Base-by-base conservation (phyloP, 2,888 invertebrate genomes). In the Heteromyza rotundicornis region DNA sequence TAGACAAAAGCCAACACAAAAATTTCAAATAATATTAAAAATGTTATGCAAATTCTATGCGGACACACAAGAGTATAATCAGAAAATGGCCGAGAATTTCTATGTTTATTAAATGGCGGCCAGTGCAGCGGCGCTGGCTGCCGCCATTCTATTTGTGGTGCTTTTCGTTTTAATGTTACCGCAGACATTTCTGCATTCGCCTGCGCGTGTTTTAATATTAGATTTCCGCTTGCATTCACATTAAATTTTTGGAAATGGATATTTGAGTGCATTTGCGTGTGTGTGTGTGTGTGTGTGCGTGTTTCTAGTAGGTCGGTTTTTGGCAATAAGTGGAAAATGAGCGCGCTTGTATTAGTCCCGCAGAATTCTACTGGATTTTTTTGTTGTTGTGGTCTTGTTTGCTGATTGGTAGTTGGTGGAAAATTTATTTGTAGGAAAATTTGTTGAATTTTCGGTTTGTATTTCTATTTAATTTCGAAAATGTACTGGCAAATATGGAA, bases 281-380 rank as follows among this genome's bases (percentile, higher is more conserved):
- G 51, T 2, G 3, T 22, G 54, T 22, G 2, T 59, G 47, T 23
- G 56, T 56, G 2, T 59, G 52, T 47, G 56, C 16, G 17, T 51
- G 50, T 58, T 27, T 23, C 20, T 40, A 12, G 40, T 7, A 14
- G 5, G 8, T 7, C 2, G 8, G 2, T 7, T 7, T 10, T 27
- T 27, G 5, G 7, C 7, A 5, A 27, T 27, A 27, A 27, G 27
- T 27, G 27, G 27, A 27, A 27, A 27, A 27, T 27, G 10, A 27
- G 27, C 27, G 27, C 7, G 27, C 10, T 27, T 5, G 7, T 27
- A 27, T 27, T 27, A 10, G 5, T 27, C 27, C 7, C 5, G 27
- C 27, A n/a, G n/a, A n/a, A n/a, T n/a, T n/a, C n/a, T n/a, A n/a
- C n/a, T n/a, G n/a, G n/a, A n/a, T n/a, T n/a, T n/a, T n/a, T n/a